These are phyloP conservation scores for Myopa tessellatipennis DNA, from an alignment of 2,888 invertebrate genomes.

Conservation along the genomic window DNA sequence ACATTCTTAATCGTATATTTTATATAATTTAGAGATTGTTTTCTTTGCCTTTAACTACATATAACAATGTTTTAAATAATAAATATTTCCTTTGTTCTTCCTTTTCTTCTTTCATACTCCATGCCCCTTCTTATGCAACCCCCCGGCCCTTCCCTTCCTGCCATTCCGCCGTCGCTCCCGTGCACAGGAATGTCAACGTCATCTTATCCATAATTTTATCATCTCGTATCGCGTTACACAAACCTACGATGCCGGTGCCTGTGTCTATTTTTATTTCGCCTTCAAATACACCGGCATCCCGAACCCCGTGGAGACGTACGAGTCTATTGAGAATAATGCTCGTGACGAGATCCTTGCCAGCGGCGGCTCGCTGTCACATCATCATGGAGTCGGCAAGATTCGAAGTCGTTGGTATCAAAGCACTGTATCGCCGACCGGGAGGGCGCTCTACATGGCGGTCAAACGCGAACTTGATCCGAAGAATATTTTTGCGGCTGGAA, in stretches of 20 bases:
- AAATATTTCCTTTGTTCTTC: too few species aligned
- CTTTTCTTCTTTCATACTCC: too few species aligned
- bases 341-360: conserved; percentile 91
- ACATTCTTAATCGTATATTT: too few species aligned
- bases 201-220: conserved; percentile 74
- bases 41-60: too few species aligned
- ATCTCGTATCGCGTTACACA: conserved; percentile 92
- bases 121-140: too few species aligned
- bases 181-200: conserved; percentile 71
- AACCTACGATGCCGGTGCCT: conserved; percentile 96
- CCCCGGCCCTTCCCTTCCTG: too few species aligned
- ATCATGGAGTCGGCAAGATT: conserved; percentile 96
- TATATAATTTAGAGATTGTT: too few species aligned
- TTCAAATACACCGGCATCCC: conserved; percentile 75
- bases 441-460: conserved; percentile 81
- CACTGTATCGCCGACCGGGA: conserved; percentile 86
- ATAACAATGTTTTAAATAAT: too few species aligned
- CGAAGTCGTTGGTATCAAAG: conserved; percentile 87
- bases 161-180: neutral
- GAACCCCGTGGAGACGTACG: conserved; percentile 84
- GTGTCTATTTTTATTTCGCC: conserved; percentile 95
- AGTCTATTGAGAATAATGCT: conserved; percentile 87
- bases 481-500: conserved; percentile 92
- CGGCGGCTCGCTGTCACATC: conserved; percentile 88
- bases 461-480: conserved; percentile 91